Evolutionary conservation across 2,888 invertebrate species (phyloP), one percentile per base, ranked within the genome.

Genomic region (Protophormia terraenovae): DNA sequence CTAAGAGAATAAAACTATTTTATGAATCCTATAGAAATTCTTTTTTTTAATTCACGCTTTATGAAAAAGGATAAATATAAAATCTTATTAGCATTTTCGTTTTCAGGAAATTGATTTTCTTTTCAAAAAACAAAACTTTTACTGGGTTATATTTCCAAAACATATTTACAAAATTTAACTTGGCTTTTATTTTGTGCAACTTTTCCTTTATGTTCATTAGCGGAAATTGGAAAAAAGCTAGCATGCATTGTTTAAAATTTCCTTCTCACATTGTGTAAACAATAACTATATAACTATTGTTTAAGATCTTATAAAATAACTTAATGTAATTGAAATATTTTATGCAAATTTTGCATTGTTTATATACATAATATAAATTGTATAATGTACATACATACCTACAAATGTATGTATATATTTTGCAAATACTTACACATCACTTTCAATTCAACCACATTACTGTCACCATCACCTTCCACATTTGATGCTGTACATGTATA

Each of bases 371-470:
- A n/a, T n/a, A n/a, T n/a, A n/a, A n/a, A n/a, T n/a, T n/a, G n/a
- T n/a, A n/a, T n/a, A n/a, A n/a, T n/a, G n/a, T n/a, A n/a, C n/a
- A n/a, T n/a, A n/a, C n/a, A n/a, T n/a, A n/a, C n/a, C n/a, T 38
- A 24, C 41, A 14, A 53, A 19, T 22, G 22, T 2, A 12, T 12
- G 1, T 10, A 24, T 35, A 2, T 45, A n/a, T 72, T 47, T n/a
- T n/a, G n/a, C n/a, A n/a, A n/a, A n/a, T 90, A 96, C 97, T 97
- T 94, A 98, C 98, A 98, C 95, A 97, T 97, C 89, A 98, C 96
- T 93, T 96, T 96, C 75, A 98, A 94, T 90, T 95, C 95, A 50
- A 97, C 96, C 60, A 95, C 94, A 89, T 96, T 95, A 87, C 97
- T 97, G 89, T 95, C 95, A 10, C 97, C 97, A 89, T 97, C 97